A percentile compares a stretch with the other conserved stretches of the same genome.
Evolutionary conservation across 2,113 vertebrate species (phyloP).

Genomic region (Mormyrus iriodes): DNA sequence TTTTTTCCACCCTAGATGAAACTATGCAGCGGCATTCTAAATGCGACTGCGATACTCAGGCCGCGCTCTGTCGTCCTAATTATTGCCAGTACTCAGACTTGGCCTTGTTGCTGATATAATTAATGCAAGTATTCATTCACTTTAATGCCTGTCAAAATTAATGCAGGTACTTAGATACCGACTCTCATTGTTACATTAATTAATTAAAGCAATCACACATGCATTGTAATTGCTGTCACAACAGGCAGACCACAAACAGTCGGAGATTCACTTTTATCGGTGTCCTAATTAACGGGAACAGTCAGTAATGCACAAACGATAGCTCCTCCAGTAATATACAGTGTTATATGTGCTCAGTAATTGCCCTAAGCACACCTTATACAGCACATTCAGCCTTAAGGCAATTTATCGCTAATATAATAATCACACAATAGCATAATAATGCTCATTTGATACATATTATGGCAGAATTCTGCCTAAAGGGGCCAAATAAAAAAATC

Average conservation of each 20-base stretch:
- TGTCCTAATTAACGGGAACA: not conserved
- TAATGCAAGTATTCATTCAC: conserved; percentile 12
- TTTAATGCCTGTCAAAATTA: conserved; percentile 8
- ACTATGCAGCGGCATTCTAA: not conserved
- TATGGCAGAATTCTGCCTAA: not conserved
- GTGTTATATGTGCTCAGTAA: not conserved
- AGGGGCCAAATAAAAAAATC: conserved; percentile 12
- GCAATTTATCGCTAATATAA: not conserved
- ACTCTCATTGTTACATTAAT: not conserved
- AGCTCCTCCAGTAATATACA: not conserved
- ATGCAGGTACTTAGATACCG: conserved; percentile 1
- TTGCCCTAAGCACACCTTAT: not conserved
- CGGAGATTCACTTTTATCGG: not conserved
- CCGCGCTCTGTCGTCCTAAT: not conserved
- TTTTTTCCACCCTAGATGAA: not conserved
- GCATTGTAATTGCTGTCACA: not conserved
- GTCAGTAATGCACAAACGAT: not conserved
- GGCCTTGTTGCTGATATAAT: not conserved
- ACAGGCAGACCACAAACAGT: not conserved
- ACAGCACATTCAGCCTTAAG: not conserved
- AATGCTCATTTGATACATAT: not conserved
- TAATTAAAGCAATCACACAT: not conserved
- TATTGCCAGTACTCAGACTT: conserved; percentile 7
- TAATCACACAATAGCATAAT: not conserved
- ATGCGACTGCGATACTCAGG: not conserved